phyloP scores from a whole-genome alignment of 2,113 vertebrate species.

The Eublepharis macularius region DNA sequence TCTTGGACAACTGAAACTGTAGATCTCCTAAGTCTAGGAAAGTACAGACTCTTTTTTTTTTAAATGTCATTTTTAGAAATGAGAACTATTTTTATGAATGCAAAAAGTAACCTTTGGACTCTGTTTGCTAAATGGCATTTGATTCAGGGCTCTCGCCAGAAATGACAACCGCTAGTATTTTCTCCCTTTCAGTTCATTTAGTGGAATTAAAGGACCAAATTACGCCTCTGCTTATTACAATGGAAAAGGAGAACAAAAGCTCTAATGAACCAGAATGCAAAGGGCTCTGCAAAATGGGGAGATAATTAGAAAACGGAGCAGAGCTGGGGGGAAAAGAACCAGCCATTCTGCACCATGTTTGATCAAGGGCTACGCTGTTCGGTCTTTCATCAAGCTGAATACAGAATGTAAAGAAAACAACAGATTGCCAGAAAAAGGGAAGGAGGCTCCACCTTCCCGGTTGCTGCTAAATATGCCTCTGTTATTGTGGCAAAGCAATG shows the following conservation, averaged over 20 bases:
- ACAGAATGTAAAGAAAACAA: conserved; percentile 45
- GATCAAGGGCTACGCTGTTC: conserved; percentile 45
- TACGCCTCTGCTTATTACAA: neutral
- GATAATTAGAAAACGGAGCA: conserved; percentile 51
- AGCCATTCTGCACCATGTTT: neutral
- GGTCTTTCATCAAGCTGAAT: conserved; percentile 50
- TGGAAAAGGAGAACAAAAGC: neutral
- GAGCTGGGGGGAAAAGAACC: neutral
- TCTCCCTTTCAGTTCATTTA: conserved; percentile 21
- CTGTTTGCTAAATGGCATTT: neutral
- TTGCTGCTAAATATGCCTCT: conserved; percentile 17
- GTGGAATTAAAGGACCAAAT: conserved; percentile 16
- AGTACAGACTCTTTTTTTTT: neutral
- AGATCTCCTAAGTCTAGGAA: neutral
- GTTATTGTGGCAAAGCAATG: conserved; percentile 21
- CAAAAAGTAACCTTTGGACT: conserved; percentile 12
- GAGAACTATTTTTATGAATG: neutral
- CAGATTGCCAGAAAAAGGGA: conserved; percentile 39
- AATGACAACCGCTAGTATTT: conserved; percentile 13
- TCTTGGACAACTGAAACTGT: no score
- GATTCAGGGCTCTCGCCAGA: neutral
- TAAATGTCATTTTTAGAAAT: neutral
- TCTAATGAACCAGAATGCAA: conserved; percentile 5
- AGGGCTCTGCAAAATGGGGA: neutral
- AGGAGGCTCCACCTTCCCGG: neutral